These are phyloP conservation scores for Phortica variegata DNA, from an alignment of 1,140 invertebrate genomes.

Conservation along the genomic window DNA sequence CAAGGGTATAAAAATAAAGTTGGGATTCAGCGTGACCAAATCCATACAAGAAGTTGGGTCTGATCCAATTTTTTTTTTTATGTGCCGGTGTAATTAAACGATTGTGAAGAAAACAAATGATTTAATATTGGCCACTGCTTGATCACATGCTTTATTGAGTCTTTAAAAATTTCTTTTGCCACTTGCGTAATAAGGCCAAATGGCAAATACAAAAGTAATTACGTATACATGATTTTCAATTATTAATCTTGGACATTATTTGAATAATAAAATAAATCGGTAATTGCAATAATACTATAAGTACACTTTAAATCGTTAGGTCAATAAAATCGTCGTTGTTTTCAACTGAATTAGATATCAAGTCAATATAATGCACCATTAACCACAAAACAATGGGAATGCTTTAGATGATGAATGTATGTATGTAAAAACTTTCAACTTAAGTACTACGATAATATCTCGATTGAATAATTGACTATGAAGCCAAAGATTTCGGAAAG, in stretches of 20 bases:
- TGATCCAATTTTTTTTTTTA: neutral
- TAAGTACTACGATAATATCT: conserved; percentile 15
- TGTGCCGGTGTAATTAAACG: neutral
- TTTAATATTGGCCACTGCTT: conserved; percentile 29
- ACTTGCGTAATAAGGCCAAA: too few species aligned
- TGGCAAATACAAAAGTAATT: conserved; percentile 27
- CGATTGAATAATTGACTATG: conserved; percentile 15
- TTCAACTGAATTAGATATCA: conserved; percentile 11
- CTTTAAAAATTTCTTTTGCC: conserved; percentile 22
- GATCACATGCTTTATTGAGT: too few species aligned
- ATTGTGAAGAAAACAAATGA: conserved; percentile 37
- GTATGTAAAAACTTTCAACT: conserved; percentile 16
- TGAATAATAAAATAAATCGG: conserved; percentile 23
- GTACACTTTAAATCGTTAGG: conserved; percentile 42
- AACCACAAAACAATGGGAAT: conserved; percentile 34
- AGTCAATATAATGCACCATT: conserved; percentile 13
- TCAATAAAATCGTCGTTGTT: conserved; percentile 6
- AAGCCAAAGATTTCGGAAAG: conserved; percentile 45
- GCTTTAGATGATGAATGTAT: neutral
- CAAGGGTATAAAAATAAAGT: too few species aligned
- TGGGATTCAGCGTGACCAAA: too few species aligned
- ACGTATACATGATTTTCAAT: too few species aligned
- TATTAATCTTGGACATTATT: conserved; percentile 24
- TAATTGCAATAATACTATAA: conserved; percentile 55
- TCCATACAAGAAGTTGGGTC: too few species aligned